Percentiles rank a stretch among this genome's conserved stretches.
Evolutionary conservation across 2,797 vertebrate species (phyloP).

Genomic region (Buphagus erythrorhynchus): DNA sequence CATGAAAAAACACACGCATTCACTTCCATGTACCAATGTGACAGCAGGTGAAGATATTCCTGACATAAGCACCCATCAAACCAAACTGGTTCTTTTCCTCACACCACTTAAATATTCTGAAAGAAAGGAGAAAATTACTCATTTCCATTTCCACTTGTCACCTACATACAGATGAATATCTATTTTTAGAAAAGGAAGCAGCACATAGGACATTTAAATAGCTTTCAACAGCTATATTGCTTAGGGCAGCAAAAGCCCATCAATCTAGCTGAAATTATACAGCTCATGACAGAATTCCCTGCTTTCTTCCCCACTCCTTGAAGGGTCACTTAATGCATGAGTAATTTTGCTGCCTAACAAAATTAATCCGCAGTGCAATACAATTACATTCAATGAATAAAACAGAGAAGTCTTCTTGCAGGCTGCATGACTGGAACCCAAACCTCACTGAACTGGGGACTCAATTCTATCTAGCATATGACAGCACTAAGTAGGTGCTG

Average conservation of each 20-base stretch:
- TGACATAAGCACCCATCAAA: not conserved
- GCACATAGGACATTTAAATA: constrained; percentile 23
- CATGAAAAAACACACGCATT: not conserved
- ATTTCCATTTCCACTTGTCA: constrained; percentile 64
- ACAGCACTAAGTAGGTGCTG: not conserved
- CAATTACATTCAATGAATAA: not conserved
- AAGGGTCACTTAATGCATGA: not conserved
- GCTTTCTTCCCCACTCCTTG: not conserved
- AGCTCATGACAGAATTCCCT: not conserved
- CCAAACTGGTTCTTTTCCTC: not conserved
- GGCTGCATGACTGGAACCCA: not conserved
- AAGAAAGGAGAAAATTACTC: constrained; percentile 29
- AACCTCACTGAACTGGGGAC: not conserved
- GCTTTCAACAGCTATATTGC: constrained; percentile 32
- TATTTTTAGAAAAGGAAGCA: constrained; percentile 63
- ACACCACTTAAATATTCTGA: not conserved
- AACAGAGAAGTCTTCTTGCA: not conserved
- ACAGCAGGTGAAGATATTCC: not conserved
- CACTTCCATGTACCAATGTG: not conserved
- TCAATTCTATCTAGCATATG: not conserved
- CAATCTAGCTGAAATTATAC: constrained; percentile 28
- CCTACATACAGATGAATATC: constrained; percentile 10
- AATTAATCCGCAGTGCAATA: not conserved
- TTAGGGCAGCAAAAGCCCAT: constrained; percentile 27
- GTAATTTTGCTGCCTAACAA: not conserved